Evolutionary conservation across 2,888 invertebrate species (phyloP).

Genomic region (Norana najaformis): DNA sequence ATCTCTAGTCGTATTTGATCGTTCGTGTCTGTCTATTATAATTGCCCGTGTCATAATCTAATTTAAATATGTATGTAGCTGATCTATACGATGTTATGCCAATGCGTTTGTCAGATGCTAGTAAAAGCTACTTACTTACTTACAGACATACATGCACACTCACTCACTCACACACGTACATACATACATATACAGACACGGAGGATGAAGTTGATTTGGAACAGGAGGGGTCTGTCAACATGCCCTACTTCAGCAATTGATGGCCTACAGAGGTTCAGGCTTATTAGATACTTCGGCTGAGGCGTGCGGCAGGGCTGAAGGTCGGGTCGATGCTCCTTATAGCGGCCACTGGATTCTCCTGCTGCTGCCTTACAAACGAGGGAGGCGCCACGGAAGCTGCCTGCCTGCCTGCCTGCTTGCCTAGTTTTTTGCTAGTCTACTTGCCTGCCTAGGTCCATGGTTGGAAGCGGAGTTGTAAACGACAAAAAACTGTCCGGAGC

Average conservation of each 20-base stretch:
- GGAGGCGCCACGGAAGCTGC: background rate
- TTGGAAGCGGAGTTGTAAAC: slow-evolving; percentile 3
- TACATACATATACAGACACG: too few species aligned
- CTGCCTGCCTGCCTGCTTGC: background rate
- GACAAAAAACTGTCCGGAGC: background rate
- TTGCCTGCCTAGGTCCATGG: background rate
- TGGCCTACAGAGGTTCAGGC: too few species aligned
- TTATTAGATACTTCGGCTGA: background rate
- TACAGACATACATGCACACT: too few species aligned
- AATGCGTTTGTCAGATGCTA: too few species aligned
- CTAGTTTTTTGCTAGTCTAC: background rate
- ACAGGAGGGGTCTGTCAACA: background rate
- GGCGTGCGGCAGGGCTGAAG: background rate
- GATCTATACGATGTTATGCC: too few species aligned
- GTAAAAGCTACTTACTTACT: too few species aligned
- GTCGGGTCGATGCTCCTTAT: background rate
- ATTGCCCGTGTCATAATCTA: too few species aligned
- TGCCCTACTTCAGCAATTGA: background rate
- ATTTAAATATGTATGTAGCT: too few species aligned
- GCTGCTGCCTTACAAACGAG: background rate
- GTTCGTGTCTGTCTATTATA: too few species aligned
- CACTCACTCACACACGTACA: too few species aligned
- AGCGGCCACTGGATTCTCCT: background rate
- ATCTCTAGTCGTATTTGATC: too few species aligned
- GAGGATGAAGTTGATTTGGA: too few species aligned